A percentile compares a stretch with the other conserved stretches of the same genome.
Evolutionary conservation across 2,113 vertebrate species (phyloP).

Genomic region (Myiozetetes cayanensis): DNA sequence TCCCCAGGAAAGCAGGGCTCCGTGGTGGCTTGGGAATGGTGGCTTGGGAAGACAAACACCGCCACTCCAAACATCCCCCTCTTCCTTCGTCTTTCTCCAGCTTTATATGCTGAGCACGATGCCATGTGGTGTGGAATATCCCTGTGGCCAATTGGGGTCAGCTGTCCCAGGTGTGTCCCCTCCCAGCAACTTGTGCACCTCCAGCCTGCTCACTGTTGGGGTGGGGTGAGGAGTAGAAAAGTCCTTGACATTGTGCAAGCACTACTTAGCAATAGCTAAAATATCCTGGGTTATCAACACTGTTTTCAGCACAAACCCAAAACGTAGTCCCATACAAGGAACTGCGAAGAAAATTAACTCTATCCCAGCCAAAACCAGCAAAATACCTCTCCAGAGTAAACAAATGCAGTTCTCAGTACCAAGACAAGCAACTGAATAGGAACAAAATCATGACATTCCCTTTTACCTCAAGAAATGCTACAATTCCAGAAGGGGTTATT

Average conservation of each 20-base stretch:
- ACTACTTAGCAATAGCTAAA: neutral
- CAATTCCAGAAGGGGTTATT: constrained; percentile 9
- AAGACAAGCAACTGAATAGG: neutral
- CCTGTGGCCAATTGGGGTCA: neutral
- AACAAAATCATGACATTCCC: neutral
- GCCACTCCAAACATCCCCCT: neutral
- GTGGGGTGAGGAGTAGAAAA: neutral
- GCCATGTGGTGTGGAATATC: neutral
- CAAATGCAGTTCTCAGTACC: neutral
- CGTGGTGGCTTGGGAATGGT: neutral
- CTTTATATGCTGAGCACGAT: neutral
- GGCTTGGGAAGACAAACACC: neutral
- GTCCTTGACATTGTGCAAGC: neutral
- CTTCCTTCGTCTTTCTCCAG: neutral
- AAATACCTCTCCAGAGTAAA: neutral
- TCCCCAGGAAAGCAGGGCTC: neutral
- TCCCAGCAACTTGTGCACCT: neutral
- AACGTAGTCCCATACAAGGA: neutral
- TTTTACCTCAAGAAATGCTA: neutral
- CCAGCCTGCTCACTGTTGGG: neutral
- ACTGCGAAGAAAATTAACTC: constrained; percentile 1
- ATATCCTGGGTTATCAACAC: neutral
- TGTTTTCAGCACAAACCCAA: neutral
- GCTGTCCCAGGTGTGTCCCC: neutral
- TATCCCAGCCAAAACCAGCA: neutral